Conservation (phyloP, 1,140 invertebrate genomes). For the Elymnias hypermnestra region DNA sequence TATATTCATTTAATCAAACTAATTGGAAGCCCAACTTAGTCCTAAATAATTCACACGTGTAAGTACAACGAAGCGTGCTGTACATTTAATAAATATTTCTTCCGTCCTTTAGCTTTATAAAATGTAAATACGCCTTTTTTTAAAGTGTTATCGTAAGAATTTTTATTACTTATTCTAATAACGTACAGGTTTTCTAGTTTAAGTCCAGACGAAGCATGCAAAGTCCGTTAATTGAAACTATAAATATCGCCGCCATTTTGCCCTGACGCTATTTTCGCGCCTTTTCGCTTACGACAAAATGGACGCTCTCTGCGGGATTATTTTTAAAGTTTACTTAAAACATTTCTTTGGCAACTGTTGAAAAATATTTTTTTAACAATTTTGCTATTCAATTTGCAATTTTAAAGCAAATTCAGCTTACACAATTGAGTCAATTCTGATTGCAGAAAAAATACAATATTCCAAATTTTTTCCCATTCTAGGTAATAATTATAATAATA, state of each 20-base stretch:
- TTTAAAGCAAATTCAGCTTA: no score
- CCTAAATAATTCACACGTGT: no score
- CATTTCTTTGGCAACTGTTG: constrained; percentile 21
- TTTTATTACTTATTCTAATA: constrained; percentile 41
- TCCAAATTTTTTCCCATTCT: no score
- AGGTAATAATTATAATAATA: no score
- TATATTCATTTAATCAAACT: no score
- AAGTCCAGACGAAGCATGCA: constrained; percentile 40
- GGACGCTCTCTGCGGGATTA: constrained; percentile 23
- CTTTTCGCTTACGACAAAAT: constrained; percentile 35
- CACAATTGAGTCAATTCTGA: no score
- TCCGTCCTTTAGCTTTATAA: background rate
- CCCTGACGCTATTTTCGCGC: constrained; percentile 42
- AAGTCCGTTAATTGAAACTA: constrained; percentile 64
- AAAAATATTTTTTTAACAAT: constrained; percentile 10
- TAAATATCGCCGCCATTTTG: constrained; percentile 56
- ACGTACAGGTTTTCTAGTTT: constrained; percentile 27
- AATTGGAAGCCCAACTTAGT: no score
- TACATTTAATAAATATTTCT: background rate
- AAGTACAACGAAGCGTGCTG: no score
- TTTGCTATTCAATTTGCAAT: no score
- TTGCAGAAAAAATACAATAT: no score
- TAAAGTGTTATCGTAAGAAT: constrained; percentile 16
- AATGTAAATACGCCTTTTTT: background rate
- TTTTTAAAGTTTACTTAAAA: constrained; percentile 29